These are phyloP conservation scores for Lucinisca nassula DNA, from an alignment of 2,888 invertebrate species.

Conservation along the genomic window DNA sequence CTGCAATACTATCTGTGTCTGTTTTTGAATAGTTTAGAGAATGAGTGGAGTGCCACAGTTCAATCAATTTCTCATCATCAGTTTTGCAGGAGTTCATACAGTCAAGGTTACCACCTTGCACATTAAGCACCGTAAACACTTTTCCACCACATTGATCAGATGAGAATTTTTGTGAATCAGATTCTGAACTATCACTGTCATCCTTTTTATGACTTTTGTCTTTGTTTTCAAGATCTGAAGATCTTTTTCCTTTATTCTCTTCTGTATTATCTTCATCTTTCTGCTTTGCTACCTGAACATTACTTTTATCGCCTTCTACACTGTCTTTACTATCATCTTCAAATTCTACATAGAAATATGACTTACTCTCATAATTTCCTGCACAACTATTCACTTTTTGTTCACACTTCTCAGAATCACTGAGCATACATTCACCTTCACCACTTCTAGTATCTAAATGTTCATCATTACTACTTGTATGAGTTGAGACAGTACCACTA, in stretches of 20 bases:
- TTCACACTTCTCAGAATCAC: constrained; percentile 58
- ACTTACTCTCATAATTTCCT: constrained; percentile 67
- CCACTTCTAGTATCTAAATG: constrained; percentile 49
- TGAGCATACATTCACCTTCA: constrained; percentile 32
- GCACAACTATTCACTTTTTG: background rate
- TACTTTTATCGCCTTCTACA: background rate
- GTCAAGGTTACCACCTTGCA: constrained; percentile 68
- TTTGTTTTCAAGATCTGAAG: background rate
- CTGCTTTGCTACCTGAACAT: background rate
- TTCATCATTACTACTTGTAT: constrained; percentile 67
- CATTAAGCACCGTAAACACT: constrained; percentile 80
- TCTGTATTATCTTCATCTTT: constrained; percentile 22
- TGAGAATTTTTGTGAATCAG: constrained; percentile 39
- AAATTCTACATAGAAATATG: constrained; percentile 72
- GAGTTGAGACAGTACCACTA: constrained; percentile 64
- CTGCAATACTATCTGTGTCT: constrained; percentile 66
- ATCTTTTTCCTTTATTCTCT: background rate
- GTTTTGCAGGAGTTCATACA: constrained; percentile 77
- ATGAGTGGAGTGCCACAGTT: constrained; percentile 73
- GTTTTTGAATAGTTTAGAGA: constrained; percentile 61
- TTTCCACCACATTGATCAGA: constrained; percentile 62
- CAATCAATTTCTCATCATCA: constrained; percentile 84
- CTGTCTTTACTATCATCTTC: constrained; percentile 45
- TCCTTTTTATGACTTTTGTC: constrained; percentile 18
- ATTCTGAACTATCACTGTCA: constrained; percentile 30